Evolutionary conservation across 2,113 vertebrate species (phyloP).

Genomic region (Corythornis vintsioides): DNA sequence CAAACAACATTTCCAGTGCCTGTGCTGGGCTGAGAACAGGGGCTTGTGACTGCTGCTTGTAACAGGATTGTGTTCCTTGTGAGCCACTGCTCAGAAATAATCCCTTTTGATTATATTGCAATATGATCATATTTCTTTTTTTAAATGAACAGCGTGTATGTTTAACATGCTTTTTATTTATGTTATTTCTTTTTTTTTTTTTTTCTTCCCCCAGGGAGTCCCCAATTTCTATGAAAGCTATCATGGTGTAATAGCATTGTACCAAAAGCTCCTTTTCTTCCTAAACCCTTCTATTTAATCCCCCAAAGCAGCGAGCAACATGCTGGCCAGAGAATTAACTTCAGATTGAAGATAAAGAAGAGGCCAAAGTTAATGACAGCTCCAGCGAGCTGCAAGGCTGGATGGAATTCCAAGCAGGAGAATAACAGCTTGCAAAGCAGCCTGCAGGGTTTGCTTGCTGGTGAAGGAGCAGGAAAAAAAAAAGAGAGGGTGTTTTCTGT

Average conservation of each 20-base stretch:
- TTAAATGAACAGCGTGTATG: conserved; percentile 74
- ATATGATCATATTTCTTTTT: conserved; percentile 70
- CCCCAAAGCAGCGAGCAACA: conserved; percentile 75
- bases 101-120: conserved; percentile 66
- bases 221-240: conserved; percentile 80
- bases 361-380: conserved; percentile 78
- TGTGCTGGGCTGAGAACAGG: background rate
- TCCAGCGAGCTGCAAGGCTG: conserved; percentile 65
- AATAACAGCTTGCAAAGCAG: conserved; percentile 59
- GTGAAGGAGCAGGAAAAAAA: conserved; percentile 13
- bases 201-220: conserved; percentile 46
- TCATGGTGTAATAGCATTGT: conserved; percentile 82
- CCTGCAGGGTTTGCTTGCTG: conserved; percentile 28
- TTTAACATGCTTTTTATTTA: conserved; percentile 41
- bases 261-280: conserved; percentile 84
- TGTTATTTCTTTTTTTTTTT: too few species aligned
- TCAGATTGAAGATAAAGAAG: conserved; percentile 80
- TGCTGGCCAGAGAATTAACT: conserved; percentile 80
- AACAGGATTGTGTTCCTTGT: conserved; percentile 45
- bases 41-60: background rate
- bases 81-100: conserved; percentile 50
- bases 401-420: conserved; percentile 62
- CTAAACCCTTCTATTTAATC: conserved; percentile 84
- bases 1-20: background rate
- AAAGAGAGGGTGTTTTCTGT: conserved; percentile 29